Evolutionary conservation across 2,797 vertebrate genomes (phyloP).

Genomic region (Danio jaintianensis): DNA sequence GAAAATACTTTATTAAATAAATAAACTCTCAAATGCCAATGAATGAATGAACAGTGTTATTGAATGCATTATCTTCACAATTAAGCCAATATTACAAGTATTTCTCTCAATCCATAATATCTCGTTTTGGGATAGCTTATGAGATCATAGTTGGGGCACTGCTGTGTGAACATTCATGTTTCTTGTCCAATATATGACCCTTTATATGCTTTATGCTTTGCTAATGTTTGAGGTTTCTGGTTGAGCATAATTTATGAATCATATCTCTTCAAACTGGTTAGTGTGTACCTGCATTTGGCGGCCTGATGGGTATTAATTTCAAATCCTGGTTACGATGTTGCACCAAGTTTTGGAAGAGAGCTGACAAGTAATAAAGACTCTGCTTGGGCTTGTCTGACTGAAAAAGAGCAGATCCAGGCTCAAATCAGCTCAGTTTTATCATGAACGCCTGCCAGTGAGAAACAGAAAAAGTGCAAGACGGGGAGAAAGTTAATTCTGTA

Average conservation of each 20-base stretch:
- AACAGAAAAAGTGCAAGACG: slow-evolving; percentile 21
- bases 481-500: slow-evolving; percentile 41
- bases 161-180: no score
- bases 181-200: not conserved
- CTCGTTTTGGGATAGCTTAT: no score
- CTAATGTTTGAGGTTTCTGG: not conserved
- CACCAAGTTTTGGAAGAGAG: not conserved
- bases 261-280: not conserved
- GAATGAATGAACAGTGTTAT: no score
- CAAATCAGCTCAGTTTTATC: slow-evolving; percentile 57
- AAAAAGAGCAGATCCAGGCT: slow-evolving; percentile 50
- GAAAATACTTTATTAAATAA: not conserved
- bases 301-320: not conserved
- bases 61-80: no score
- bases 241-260: not conserved
- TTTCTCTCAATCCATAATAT: no score
- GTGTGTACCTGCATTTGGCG: not conserved
- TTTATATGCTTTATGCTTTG: not conserved
- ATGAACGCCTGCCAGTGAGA: slow-evolving; percentile 56
- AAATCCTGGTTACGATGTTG: slow-evolving; percentile 1
- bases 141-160: no score
- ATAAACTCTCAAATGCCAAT: no score
- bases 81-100: no score
- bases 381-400: slow-evolving; percentile 50
- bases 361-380: slow-evolving; percentile 28